Conservation (phyloP, 1,140 invertebrate genomes). For the Hylaeus volcanicus region DNA sequence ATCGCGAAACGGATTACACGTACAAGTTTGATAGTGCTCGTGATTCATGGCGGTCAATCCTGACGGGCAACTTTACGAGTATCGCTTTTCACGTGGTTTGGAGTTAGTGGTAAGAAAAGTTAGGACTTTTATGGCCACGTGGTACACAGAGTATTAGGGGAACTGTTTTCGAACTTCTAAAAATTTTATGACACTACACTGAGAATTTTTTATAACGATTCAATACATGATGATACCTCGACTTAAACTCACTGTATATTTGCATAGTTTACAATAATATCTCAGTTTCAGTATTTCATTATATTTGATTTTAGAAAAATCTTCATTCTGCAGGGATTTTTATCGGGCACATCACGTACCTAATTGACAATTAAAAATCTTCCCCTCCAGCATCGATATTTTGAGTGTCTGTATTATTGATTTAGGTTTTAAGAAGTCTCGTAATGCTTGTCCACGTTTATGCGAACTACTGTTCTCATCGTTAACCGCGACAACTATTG, state of each 20-base stretch:
- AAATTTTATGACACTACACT: neutral
- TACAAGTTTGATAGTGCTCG: slow-evolving; percentile 29
- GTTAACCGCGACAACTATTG: slow-evolving; percentile 13
- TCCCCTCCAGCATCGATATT: neutral
- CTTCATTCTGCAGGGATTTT: too few species aligned
- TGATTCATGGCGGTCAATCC: slow-evolving; percentile 36
- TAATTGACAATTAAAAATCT: too few species aligned
- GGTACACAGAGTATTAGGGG: neutral
- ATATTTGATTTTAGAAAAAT: too few species aligned
- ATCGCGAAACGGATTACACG: slow-evolving; percentile 30
- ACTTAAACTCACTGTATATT: too few species aligned
- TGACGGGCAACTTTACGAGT: slow-evolving; percentile 19
- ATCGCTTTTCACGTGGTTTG: slow-evolving; percentile 7
- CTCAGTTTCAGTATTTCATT: too few species aligned
- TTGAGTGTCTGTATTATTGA: too few species aligned
- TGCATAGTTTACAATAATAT: too few species aligned
- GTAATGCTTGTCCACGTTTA: neutral
- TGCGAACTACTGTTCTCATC: neutral
- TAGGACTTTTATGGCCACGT: neutral
- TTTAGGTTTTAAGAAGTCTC: neutral
- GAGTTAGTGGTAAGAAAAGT: neutral
- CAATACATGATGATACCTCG: too few species aligned
- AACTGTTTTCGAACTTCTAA: neutral
- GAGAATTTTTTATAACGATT: too few species aligned
- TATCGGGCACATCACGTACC: too few species aligned